Percentiles rank a stretch among this genome's conserved stretches.
These are phyloP conservation scores for Lasioglossum leucozonium DNA, from an alignment of 2,888 invertebrate species.

Conservation along the genomic window DNA sequence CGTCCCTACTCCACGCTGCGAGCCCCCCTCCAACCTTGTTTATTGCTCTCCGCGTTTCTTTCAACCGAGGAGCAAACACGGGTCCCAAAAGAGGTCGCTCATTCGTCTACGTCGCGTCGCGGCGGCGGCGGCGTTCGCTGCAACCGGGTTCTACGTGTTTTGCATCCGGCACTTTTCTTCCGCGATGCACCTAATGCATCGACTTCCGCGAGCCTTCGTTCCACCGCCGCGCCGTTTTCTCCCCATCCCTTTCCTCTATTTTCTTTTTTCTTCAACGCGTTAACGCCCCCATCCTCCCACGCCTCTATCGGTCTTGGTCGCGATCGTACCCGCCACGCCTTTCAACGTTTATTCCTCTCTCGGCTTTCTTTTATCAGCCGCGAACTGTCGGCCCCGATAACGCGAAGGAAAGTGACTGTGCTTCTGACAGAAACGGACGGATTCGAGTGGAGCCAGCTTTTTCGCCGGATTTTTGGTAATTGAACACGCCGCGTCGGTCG, in stretches of 20 bases:
- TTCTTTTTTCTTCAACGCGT: background rate
- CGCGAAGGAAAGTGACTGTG: background rate
- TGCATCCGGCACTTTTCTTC: constrained; percentile 65
- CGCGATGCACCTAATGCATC: constrained; percentile 64
- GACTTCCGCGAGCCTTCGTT: constrained; percentile 44
- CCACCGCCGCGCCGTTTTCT: background rate
- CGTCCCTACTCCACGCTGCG: background rate
- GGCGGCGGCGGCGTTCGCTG: background rate
- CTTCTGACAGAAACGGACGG: background rate
- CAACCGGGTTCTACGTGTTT: constrained; percentile 56
- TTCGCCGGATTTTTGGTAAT: background rate
- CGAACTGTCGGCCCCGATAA: background rate
- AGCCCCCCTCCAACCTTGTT: constrained; percentile 32
- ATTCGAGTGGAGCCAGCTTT: background rate
- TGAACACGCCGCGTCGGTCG: background rate
- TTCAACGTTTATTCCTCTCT: background rate
- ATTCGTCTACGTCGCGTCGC: constrained; percentile 62
- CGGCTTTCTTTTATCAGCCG: constrained; percentile 10
- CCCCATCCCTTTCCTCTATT: background rate
- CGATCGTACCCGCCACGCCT: constrained; percentile 15
- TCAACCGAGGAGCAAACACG: constrained; percentile 6
- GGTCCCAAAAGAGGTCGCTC: constrained; percentile 36
- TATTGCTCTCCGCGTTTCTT: constrained; percentile 41
- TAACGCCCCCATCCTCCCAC: no score
- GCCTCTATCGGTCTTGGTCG: background rate